These are phyloP conservation scores for Myripristis murdjan DNA, from an alignment of 2,797 vertebrate species.

Conservation along the genomic window DNA sequence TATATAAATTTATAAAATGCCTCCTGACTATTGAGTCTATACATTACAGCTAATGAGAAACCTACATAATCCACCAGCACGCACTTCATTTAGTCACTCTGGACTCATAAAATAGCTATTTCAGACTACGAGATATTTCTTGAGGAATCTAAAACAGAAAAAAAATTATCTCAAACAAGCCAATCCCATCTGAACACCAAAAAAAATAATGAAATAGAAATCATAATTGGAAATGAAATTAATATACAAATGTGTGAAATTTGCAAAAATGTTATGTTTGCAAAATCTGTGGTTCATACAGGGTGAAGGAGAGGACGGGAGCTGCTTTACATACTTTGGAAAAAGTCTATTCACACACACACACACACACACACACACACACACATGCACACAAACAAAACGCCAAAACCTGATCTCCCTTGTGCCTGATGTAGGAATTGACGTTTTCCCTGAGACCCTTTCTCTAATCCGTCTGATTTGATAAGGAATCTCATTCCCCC, in stretches of 20 bases:
- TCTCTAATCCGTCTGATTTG: conserved; percentile 82
- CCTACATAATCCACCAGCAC: neutral
- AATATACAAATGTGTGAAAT: neutral
- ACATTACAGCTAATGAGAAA: conserved; percentile 36
- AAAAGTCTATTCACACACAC: neutral
- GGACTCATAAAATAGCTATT: conserved; percentile 7
- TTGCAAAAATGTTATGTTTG: conserved; percentile 2
- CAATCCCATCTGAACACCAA: conserved; percentile 27
- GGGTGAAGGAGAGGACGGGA: conserved; percentile 17
- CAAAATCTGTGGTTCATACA: conserved; percentile 2
- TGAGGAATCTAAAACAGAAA: conserved; percentile 10
- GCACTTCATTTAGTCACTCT: conserved; percentile 1
- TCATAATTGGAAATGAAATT: conserved; percentile 44
- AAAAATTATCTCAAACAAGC: conserved; percentile 9
- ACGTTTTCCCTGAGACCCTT: conserved; percentile 67
- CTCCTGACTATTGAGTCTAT: too few relatives aligned
- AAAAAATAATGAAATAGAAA: conserved; percentile 33
- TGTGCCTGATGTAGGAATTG: conserved; percentile 61
- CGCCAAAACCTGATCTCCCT: conserved; percentile 43
- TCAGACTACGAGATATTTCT: conserved; percentile 29
- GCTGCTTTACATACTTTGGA: neutral
- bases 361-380: conserved; percentile 19
- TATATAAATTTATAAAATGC: conserved; percentile 1
- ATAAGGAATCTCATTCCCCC: conserved; percentile 82
- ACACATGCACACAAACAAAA: conserved; percentile 11